phyloP scores from a whole-genome alignment of 2,113 vertebrate genomes.

The Monarcha castaneiventris region DNA sequence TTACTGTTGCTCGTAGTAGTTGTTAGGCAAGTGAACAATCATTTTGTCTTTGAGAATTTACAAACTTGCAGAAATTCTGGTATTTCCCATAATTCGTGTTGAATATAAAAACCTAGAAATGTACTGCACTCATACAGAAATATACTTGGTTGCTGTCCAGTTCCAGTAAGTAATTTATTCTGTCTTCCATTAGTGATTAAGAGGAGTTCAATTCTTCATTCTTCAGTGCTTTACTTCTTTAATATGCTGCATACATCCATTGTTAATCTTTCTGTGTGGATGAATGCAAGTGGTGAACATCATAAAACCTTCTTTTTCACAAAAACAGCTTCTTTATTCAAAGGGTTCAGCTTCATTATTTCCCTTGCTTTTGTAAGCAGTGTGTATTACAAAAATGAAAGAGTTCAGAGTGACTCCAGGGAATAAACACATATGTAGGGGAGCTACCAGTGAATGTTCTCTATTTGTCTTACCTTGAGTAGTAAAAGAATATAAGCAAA shows the following conservation, averaged over 20 bases:
- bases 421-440: not conserved
- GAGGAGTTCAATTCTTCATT: not conserved
- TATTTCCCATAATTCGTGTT: not conserved
- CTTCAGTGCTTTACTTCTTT: not conserved
- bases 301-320: not conserved
- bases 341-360: not conserved
- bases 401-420: not conserved
- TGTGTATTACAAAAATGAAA: not conserved
- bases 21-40: not conserved
- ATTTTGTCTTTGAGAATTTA: not conserved
- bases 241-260: not conserved
- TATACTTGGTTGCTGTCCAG: not conserved
- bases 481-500: not conserved
- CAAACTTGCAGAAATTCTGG: not conserved
- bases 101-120: not conserved
- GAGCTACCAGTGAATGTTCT: not conserved
- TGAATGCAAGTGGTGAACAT: not conserved
- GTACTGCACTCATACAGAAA: not conserved
- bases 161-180: not conserved
- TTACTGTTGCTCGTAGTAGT: not conserved
- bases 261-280: not conserved
- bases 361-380: not conserved
- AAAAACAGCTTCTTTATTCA: not conserved
- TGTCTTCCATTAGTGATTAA: not conserved
- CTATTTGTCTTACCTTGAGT: not conserved